Percentiles rank a stretch among this genome's conserved stretches.
These are phyloP conservation scores for Aspiorhynchus laticeps DNA, from an alignment of 2,113 vertebrate genomes.

Conservation along the genomic window DNA sequence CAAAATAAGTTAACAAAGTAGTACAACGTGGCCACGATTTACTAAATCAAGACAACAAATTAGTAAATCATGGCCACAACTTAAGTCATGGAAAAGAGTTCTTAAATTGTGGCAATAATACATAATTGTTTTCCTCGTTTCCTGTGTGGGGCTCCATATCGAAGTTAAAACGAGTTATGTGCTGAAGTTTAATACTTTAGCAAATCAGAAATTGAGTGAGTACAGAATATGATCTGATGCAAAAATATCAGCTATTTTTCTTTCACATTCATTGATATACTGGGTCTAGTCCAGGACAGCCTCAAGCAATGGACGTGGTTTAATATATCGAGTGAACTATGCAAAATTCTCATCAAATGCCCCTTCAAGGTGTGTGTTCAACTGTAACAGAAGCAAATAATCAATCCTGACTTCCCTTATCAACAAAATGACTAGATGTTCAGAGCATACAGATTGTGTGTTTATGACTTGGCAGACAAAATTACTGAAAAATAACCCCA, in stretches of 20 bases:
- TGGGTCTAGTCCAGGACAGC: not conserved
- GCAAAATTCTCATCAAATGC: constrained; percentile 24
- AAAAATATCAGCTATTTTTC: not conserved
- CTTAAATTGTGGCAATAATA: not conserved
- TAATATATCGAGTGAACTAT: not conserved
- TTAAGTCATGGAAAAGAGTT: not conserved
- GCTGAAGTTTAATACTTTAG: not conserved
- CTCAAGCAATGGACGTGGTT: not conserved
- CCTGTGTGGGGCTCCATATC: not conserved
- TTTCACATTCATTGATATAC: constrained; percentile 4
- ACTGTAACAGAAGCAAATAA: constrained; percentile 11
- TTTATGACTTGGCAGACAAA: not conserved
- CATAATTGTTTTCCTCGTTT: not conserved
- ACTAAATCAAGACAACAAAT: not conserved
- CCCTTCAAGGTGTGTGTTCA: constrained; percentile 12
- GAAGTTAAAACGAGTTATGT: not conserved
- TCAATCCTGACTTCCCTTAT: not conserved
- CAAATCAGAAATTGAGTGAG: not conserved
- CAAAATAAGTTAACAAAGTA: too few relatives aligned
- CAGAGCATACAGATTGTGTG: constrained; percentile 1
- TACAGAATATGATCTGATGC: not conserved
- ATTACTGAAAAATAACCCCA: not conserved
- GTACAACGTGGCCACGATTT: not conserved
- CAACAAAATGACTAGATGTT: constrained; percentile 3
- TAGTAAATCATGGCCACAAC: too few relatives aligned